These are phyloP conservation scores for Crotalus horridus DNA, from an alignment of 2,113 vertebrate genomes.

Conservation along the genomic window DNA sequence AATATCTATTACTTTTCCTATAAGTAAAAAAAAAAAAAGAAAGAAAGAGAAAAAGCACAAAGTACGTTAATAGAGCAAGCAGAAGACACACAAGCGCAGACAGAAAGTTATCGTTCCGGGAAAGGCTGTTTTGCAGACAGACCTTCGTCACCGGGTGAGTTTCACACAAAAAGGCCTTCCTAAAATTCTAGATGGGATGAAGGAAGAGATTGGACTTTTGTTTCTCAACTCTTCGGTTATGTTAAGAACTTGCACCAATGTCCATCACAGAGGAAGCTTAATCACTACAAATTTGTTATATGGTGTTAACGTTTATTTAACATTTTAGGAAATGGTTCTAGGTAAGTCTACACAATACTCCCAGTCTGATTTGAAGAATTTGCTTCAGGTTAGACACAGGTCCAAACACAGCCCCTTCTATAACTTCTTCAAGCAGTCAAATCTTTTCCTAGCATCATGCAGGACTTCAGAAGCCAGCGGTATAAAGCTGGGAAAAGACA, in stretches of 20 bases:
- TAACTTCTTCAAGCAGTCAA: not conserved
- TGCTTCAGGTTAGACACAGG: not conserved
- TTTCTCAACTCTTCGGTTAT: not conserved
- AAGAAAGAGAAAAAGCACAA: not conserved
- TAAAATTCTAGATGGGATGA: not conserved
- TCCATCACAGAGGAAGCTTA: not conserved
- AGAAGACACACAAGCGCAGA: not conserved
- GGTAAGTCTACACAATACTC: not conserved
- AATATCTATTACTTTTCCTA: conserved; percentile 94
- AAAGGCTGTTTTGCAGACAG: not conserved
- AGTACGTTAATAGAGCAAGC: conserved; percentile 35
- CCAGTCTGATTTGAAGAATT: not conserved
- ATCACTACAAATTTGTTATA: not conserved
- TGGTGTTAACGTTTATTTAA: not conserved
- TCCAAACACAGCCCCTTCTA: not conserved
- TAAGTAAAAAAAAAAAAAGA: conserved; percentile 37
- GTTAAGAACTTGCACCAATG: not conserved
- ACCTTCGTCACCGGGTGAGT: not conserved
- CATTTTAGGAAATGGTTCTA: not conserved
- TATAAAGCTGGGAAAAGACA: not conserved
- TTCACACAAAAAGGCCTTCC: not conserved
- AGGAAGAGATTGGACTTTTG: not conserved
- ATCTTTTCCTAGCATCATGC: not conserved
- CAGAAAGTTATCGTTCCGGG: not conserved
- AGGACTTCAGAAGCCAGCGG: not conserved